These are phyloP conservation scores for Drosophila infuscata DNA, from an alignment of 2,888 invertebrate genomes.

Conservation along the genomic window DNA sequence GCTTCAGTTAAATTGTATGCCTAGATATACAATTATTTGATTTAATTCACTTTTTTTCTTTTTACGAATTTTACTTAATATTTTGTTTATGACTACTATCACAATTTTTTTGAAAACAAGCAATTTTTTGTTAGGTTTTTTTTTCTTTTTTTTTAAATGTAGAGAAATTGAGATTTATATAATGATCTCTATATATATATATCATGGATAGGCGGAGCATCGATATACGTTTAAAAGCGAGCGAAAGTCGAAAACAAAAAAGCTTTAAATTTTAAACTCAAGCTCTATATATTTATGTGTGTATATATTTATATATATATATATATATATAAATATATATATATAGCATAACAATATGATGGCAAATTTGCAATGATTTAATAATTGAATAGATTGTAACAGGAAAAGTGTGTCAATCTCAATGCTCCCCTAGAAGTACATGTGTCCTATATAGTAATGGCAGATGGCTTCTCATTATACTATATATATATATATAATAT, in stretches of 20 bases:
- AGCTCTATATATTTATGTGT: slow-evolving; percentile 17
- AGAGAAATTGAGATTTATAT: slow-evolving; percentile 38
- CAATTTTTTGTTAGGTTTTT: slow-evolving; percentile 55
- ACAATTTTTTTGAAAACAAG: slow-evolving; percentile 79
- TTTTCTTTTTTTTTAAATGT: slow-evolving; percentile 34
- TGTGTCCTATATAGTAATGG: slow-evolving; percentile 67
- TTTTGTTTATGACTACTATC: slow-evolving; percentile 77
- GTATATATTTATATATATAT: not conserved
- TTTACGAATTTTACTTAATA: slow-evolving; percentile 67
- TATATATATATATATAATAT: slow-evolving; percentile 21
- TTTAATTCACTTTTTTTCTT: slow-evolving; percentile 44
- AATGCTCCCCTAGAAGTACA: slow-evolving; percentile 66
- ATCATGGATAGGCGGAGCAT: slow-evolving; percentile 47
- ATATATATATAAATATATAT: slow-evolving; percentile 1
- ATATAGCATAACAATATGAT: slow-evolving; percentile 45
- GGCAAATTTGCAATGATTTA: slow-evolving; percentile 29
- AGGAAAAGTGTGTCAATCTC: slow-evolving; percentile 42
- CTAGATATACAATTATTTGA: slow-evolving; percentile 60
- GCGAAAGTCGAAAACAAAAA: slow-evolving; percentile 35
- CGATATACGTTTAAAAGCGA: slow-evolving; percentile 34
- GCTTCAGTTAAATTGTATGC: slow-evolving; percentile 30
- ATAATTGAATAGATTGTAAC: slow-evolving; percentile 31
- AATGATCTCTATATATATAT: slow-evolving; percentile 29
- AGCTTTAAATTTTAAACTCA: slow-evolving; percentile 29
- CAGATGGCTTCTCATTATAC: slow-evolving; percentile 55